Base-by-base conservation (phyloP, 1,140 invertebrate species). In the Drosophila ogumai region DNA sequence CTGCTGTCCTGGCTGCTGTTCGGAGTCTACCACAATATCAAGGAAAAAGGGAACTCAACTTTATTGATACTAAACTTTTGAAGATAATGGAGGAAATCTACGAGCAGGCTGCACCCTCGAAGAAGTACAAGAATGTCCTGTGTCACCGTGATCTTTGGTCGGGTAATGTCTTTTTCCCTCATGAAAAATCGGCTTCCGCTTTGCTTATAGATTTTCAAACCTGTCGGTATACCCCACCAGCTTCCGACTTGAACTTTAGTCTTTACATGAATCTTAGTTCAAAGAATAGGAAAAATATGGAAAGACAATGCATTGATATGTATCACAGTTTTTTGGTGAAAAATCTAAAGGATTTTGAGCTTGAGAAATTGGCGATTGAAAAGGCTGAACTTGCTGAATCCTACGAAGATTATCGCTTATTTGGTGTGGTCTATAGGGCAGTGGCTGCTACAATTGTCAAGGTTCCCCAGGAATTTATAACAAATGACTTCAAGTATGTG, bases 121-220 rank as follows among this genome's bases (percentile, higher is more conserved):
- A 82, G 22, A 78, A 76, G 9, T 91, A 85, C 38, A 65, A 57
- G 8, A 95, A 95, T 66, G 95, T 95, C 0, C 78, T 95, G 7
- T 94, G 93, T 50, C 95, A 95, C 88, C 93, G 94, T 0, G 94
- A 96, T 91, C 90, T 94, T 3, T 95, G 95, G 95, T 93, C 93
- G 31, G 95, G 94, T 57, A 96, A 96, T 75, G 75, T 95, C 0
- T 91, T 95, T 67, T 95, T 94, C 79, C 64, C 95, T 93, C 52
- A 43, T 3, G 8, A 74, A 31, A 15, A 22, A 4, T 10, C 60
- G 2, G 38, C 19, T 6, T 88, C 93, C 0, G 95, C 94, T 57
- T 55, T 94, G 5, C 79, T 96, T 0, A 93, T 96, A 3, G 95
- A 95, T 77, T 95, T 94, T 76, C 94, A 95, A 86, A 91, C 94